Conservation (phyloP, 2,113 vertebrate genomes). For the Paracanthobrama guichenoti region DNA sequence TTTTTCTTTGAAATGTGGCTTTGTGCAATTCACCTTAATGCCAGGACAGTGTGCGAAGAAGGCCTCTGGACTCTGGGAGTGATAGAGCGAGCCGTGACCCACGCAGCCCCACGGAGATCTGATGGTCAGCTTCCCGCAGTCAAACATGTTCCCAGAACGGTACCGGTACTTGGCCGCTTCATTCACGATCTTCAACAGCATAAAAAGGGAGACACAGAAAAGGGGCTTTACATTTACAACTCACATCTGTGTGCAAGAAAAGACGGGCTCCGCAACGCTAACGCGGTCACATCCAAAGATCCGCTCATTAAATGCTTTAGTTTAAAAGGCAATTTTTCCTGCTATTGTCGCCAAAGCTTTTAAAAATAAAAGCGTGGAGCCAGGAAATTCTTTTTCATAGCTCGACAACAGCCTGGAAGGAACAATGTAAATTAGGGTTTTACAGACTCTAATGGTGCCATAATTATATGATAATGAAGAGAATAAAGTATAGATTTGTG, state of each 20-base stretch:
- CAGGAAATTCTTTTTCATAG: not conserved
- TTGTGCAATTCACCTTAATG: constrained; percentile 83
- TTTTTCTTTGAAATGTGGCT: not conserved
- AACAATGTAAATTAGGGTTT: not conserved
- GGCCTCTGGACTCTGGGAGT: constrained; percentile 96
- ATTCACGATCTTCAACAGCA: constrained; percentile 86
- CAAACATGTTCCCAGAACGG: constrained; percentile 92
- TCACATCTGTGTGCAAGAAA: constrained; percentile 12
- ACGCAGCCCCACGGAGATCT: constrained; percentile 96
- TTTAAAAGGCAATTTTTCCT: not conserved
- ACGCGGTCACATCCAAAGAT: not conserved
- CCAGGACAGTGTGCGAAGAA: constrained; percentile 95
- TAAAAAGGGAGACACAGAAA: constrained; percentile 4
- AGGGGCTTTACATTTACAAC: not conserved
- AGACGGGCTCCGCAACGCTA: not conserved
- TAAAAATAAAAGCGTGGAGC: not conserved
- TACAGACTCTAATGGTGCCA: not conserved
- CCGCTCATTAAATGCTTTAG: not conserved
- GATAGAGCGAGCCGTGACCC: constrained; percentile 94
- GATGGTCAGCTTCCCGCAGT: constrained; percentile 94
- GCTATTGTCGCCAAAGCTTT: not conserved
- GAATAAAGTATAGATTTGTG: not conserved
- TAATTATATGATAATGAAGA: not conserved
- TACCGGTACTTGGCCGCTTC: constrained; percentile 98
- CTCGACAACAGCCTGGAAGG: not conserved